A percentile compares a stretch with the other conserved stretches of the same genome.
Evolutionary conservation across 1,140 invertebrate species (phyloP).

Genomic region (Fopius arisanus): DNA sequence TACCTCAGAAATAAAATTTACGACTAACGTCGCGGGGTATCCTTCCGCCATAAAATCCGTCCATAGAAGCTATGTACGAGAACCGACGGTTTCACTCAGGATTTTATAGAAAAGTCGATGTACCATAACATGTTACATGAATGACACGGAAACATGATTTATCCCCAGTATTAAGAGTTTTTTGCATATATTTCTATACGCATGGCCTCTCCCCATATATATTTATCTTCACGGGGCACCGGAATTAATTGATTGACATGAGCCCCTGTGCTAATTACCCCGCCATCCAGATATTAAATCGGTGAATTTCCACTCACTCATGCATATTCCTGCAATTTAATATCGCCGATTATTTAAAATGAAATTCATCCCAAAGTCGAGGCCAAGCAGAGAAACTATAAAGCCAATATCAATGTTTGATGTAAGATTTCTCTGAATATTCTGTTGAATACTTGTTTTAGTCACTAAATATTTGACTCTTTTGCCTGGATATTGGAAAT

Average conservation of each 20-base stretch:
- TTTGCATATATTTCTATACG: slow-evolving; percentile 2
- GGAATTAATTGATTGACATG: not conserved
- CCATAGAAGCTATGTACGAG: not conserved
- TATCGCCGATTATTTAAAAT: no score
- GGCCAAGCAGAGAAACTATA: no score
- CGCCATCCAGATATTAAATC: not conserved
- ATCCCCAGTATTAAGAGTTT: slow-evolving; percentile 1
- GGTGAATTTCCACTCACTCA: not conserved
- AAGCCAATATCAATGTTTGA: no score
- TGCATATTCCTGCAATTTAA: not conserved
- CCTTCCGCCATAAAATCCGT: slow-evolving; percentile 17
- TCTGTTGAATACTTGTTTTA: not conserved
- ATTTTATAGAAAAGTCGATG: slow-evolving; percentile 24
- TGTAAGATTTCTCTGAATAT: not conserved
- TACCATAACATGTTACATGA: not conserved
- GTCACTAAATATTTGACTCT: not conserved
- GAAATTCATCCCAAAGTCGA: no score
- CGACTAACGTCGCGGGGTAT: not conserved
- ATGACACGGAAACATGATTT: not conserved
- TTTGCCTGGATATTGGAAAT: not conserved
- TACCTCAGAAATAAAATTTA: slow-evolving; percentile 22
- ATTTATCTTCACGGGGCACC: not conserved
- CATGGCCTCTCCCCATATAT: not conserved
- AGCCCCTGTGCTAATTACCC: not conserved
- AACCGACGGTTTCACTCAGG: slow-evolving; percentile 6